Percentiles rank a stretch among this genome's conserved stretches.
Conservation (phyloP, 2,797 vertebrate species). For the Urosaurus nigricauda region DNA sequence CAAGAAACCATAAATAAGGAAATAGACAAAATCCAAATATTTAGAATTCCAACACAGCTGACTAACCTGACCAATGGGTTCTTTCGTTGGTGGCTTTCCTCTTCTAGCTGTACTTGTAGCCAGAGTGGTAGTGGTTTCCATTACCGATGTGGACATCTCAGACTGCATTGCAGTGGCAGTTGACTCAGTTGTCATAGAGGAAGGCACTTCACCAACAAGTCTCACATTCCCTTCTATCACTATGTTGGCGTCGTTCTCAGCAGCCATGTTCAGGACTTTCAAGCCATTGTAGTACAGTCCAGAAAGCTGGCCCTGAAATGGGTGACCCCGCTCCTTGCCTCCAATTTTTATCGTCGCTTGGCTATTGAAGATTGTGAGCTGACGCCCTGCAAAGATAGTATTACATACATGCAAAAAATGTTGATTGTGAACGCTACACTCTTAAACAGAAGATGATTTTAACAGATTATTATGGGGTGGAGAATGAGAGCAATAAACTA, state of each 20-base stretch:
- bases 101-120: slow-evolving; percentile 88
- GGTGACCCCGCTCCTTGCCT: slow-evolving; percentile 92
- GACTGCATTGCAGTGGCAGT: slow-evolving; percentile 96
- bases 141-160: slow-evolving; percentile 95
- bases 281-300: slow-evolving; percentile 99
- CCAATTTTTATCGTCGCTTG: slow-evolving; percentile 99
- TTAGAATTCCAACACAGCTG: neutral
- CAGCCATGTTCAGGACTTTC: slow-evolving; percentile 99
- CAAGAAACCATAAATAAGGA: neutral
- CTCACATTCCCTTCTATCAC: slow-evolving; percentile 95
- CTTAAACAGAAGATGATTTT: slow-evolving; percentile 78
- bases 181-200: slow-evolving; percentile 96
- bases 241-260: slow-evolving; percentile 96
- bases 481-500: slow-evolving; percentile 99
- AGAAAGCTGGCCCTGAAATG: slow-evolving; percentile 98
- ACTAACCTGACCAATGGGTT: slow-evolving; percentile 91
- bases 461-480: slow-evolving; percentile 92
- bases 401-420: slow-evolving; percentile 94
- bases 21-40: neutral
- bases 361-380: slow-evolving; percentile 99
- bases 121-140: slow-evolving; percentile 96
- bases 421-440: slow-evolving; percentile 86
- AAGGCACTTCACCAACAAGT: slow-evolving; percentile 96
- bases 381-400: slow-evolving; percentile 95
- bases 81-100: slow-evolving; percentile 92